phyloP scores from a whole-genome alignment of 2,888 invertebrate genomes.

The Drosophila acutilabella region DNA sequence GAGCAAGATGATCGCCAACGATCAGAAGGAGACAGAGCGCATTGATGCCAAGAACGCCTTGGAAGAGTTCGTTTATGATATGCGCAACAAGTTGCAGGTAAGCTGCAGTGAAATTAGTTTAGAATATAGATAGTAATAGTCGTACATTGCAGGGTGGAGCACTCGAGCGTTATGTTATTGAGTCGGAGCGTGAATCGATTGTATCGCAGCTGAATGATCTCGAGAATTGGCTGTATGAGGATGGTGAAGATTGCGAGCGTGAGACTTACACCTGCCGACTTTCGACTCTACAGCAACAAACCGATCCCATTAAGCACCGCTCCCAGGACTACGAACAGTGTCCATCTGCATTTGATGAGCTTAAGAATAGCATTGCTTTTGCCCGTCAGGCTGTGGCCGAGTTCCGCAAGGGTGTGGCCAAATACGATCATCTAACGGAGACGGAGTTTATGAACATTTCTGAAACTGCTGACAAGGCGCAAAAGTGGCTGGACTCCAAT shows the following conservation, averaged over 20 bases:
- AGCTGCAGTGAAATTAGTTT: neutral
- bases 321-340: constrained; percentile 92
- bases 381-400: constrained; percentile 92
- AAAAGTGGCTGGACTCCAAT: constrained; percentile 93
- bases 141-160: constrained; percentile 87
- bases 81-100: constrained; percentile 93
- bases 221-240: constrained; percentile 98
- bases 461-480: constrained; percentile 89
- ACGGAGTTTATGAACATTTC: constrained; percentile 92
- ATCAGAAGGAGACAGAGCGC: constrained; percentile 96
- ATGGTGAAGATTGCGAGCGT: constrained; percentile 96
- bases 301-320: constrained; percentile 95
- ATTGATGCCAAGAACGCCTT: constrained; percentile 98
- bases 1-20: constrained; percentile 93
- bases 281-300: constrained; percentile 89
- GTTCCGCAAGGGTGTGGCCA: constrained; percentile 89
- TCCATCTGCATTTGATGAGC: constrained; percentile 92
- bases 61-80: constrained; percentile 99
- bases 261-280: constrained; percentile 89
- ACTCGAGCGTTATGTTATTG: constrained; percentile 91
- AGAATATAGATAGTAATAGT: no score
- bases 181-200: constrained; percentile 88
- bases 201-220: constrained; percentile 91
- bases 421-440: constrained; percentile 92
- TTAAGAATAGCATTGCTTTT: constrained; percentile 91